Evolutionary conservation across 1,140 invertebrate genomes (phyloP).

Genomic region (Gerris buenoi): DNA sequence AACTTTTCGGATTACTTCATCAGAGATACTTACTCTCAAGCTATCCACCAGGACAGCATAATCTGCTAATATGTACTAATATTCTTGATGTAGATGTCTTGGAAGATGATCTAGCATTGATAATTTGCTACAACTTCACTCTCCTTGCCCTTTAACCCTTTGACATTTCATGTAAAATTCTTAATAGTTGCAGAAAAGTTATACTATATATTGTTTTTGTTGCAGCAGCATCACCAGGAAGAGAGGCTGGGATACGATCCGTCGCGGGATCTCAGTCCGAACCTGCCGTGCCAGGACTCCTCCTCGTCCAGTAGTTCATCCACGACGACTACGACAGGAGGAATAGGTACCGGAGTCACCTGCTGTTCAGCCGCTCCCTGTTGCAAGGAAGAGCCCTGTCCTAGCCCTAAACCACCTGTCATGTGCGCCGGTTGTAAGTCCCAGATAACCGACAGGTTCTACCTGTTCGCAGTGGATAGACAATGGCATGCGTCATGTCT

Average conservation of each 20-base stretch:
- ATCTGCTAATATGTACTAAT: too few relatives aligned
- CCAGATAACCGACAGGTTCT: constrained; percentile 73
- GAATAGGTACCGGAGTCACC: constrained; percentile 17
- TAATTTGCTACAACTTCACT: too few relatives aligned
- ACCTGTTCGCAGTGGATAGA: constrained; percentile 70
- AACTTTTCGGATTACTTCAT: too few relatives aligned
- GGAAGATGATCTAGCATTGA: too few relatives aligned
- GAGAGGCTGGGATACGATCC: constrained; percentile 47
- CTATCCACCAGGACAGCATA: too few relatives aligned
- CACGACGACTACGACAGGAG: background rate
- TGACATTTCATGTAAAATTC: too few relatives aligned
- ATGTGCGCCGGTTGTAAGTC: constrained; percentile 73
- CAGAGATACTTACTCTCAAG: too few relatives aligned
- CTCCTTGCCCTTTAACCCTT: too few relatives aligned
- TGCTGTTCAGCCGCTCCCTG: constrained; percentile 22
- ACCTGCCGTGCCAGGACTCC: constrained; percentile 45
- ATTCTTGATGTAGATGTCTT: too few relatives aligned
- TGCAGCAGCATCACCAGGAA: constrained; percentile 31
- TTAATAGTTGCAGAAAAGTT: too few relatives aligned
- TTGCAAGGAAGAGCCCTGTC: constrained; percentile 32
- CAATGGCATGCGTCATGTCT: constrained; percentile 85
- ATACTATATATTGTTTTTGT: too few relatives aligned
- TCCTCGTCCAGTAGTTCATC: constrained; percentile 29
- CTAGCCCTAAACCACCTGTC: constrained; percentile 27
- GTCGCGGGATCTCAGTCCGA: constrained; percentile 51